Base-by-base conservation (phyloP, 2,797 vertebrate genomes). In the Arctocebus calabarensis region DNA sequence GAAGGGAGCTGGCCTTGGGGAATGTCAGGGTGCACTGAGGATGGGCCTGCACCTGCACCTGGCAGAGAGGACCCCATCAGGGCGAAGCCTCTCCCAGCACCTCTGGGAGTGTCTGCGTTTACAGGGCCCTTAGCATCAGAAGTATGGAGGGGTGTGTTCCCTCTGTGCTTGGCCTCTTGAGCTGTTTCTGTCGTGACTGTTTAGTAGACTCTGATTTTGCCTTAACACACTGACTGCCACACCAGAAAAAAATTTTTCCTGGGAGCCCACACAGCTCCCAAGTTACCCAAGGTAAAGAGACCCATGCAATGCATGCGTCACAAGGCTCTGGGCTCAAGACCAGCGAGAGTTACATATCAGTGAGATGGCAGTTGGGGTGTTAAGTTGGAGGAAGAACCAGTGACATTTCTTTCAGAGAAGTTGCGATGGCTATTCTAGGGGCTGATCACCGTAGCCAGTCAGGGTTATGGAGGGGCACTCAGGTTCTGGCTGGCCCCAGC, bases 11-110 rank as follows among this genome's bases (percentile, higher is more conserved):
- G n/a, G 45, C 20, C n/a, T 37, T n/a, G 16, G 62, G 20, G 71
- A 11, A 1, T 0, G 1, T 23, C 19, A 2, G 0, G 1, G 2
- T 27, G n/a, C n/a, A 29, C 17, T 4, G 2, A 57, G 20, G 22
- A 5, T 7, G 17, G 52, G n/a, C 32, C 61, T 2, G 14, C 3
- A 6, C 48, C n/a, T 37, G 40, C 45, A 23, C 78, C 71, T 43
- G n/a, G 52, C 9, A 3, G 20, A 3, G 7, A 2, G 14, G 43
- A 52, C 70, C 20, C 71, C 11, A 1, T 14, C 4, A 14, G 12
- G 43, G 17, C 0, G 9, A 23, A 32, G 10, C 29, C 52, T 70
- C 66, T 29, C 1, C 13, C 1, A 16, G 25, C 12, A 5, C 34
- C 40, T 19, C 6, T 0, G 3, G 59, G 27, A 73, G 55, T 68